A percentile compares a stretch with the other conserved stretches of the same genome.
Conservation (phyloP, 2,888 invertebrate species). For the Tricholauxania praeusta region DNA sequence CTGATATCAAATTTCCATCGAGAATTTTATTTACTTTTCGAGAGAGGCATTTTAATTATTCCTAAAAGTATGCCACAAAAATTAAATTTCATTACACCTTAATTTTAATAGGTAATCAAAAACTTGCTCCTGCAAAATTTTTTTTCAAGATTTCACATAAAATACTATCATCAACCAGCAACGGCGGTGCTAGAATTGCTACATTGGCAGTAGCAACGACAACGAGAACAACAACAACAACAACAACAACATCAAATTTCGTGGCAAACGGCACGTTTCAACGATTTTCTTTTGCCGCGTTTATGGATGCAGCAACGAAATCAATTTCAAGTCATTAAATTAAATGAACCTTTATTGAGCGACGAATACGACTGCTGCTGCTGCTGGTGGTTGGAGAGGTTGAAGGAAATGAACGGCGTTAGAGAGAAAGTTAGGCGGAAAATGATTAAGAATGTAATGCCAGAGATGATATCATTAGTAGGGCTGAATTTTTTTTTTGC, state of each 20-base stretch:
- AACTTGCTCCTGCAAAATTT: conserved; percentile 45
- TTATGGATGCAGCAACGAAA: conserved; percentile 55
- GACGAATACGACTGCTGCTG: conserved; percentile 21
- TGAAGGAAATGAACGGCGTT: no score
- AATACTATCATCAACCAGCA: background rate
- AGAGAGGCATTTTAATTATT: conserved; percentile 49
- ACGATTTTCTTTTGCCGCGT: conserved; percentile 53
- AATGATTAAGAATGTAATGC: no score
- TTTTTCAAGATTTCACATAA: conserved; percentile 1
- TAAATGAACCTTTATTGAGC: conserved; percentile 60
- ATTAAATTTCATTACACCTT: conserved; percentile 60
- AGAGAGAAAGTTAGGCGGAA: no score
- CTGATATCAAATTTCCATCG: background rate
- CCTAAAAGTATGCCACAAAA: conserved; percentile 56
- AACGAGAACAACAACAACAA: background rate
- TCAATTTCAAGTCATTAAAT: conserved; percentile 63
- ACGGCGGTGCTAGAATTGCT: no score
- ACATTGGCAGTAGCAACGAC: no score
- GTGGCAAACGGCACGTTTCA: conserved; percentile 56
- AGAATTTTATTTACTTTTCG: background rate
- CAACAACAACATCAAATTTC: conserved; percentile 7
- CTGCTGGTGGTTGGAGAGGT: background rate
- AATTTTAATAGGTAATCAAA: conserved; percentile 59
- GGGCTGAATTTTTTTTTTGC: no score
- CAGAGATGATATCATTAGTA: no score